Conservation (phyloP, 1,140 invertebrate species). For the Nymphalis io region DNA sequence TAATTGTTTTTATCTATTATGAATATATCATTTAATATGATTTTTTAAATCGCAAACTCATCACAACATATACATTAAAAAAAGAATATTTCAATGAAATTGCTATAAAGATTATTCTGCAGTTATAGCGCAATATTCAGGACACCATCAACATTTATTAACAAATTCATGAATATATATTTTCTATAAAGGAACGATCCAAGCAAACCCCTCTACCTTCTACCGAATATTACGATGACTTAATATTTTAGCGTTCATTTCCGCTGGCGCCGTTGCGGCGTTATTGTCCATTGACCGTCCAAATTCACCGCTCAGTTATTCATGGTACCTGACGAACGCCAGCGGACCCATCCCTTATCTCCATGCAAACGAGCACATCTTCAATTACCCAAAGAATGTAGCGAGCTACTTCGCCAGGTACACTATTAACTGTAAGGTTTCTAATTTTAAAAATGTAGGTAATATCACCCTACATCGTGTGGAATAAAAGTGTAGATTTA, state of each 20-base stretch:
- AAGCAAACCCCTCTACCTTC: conserved; percentile 1
- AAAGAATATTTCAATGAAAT: too few relatives aligned
- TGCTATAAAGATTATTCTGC: too few relatives aligned
- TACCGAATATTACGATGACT: conserved; percentile 26
- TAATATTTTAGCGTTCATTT: conserved; percentile 49
- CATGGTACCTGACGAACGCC: conserved; percentile 55
- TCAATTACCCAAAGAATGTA: conserved; percentile 51
- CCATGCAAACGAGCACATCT: conserved; percentile 60
- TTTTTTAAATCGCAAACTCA: too few relatives aligned
- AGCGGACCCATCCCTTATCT: conserved; percentile 47
- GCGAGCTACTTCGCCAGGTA: neutral
- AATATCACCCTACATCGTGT: too few relatives aligned
- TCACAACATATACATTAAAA: too few relatives aligned
- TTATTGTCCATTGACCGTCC: conserved; percentile 58
- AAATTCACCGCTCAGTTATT: conserved; percentile 63
- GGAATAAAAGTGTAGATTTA: too few relatives aligned
- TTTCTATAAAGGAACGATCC: neutral
- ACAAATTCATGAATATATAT: neutral
- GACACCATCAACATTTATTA: neutral
- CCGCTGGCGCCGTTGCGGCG: conserved; percentile 39
- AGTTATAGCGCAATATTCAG: too few relatives aligned
- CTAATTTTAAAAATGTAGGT: too few relatives aligned
- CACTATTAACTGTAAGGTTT: conserved; percentile 18
- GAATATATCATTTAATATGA: too few relatives aligned
- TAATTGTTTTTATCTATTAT: too few relatives aligned